A percentile compares a stretch with the other conserved stretches of the same genome.
Evolutionary conservation across 2,888 invertebrate genomes (phyloP).

Genomic region (Tryphoninae sp.): DNA sequence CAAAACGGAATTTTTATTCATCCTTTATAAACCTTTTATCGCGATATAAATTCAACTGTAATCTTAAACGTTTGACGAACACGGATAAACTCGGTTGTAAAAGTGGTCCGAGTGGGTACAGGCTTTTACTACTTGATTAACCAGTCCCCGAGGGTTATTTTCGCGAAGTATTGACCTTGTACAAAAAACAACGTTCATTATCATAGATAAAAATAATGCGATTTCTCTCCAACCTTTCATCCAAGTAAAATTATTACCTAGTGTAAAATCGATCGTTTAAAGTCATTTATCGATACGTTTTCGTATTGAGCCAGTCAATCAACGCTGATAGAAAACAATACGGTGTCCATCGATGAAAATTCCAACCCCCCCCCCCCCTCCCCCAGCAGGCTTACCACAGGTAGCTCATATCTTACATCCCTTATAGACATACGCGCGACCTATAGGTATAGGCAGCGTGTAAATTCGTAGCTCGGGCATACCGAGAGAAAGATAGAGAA

Average conservation of each 20-base stretch:
- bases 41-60: slow-evolving; percentile 32
- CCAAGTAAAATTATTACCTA: no score
- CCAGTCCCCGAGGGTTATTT: not conserved
- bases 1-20: slow-evolving; percentile 9
- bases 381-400: slow-evolving; percentile 40
- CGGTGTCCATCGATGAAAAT: not conserved
- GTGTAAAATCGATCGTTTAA: not conserved
- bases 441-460: slow-evolving; percentile 62
- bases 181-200: no score
- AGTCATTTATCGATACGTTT: not conserved
- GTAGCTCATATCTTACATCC: slow-evolving; percentile 58
- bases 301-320: slow-evolving; percentile 4
- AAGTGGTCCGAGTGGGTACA: slow-evolving; percentile 1
- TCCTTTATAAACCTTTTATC: slow-evolving; percentile 11
- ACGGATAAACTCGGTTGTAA: slow-evolving; percentile 4
- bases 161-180: not conserved
- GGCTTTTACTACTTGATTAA: slow-evolving; percentile 11
- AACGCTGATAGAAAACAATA: not conserved
- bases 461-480: slow-evolving; percentile 64
- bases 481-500: slow-evolving; percentile 69
- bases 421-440: slow-evolving; percentile 5
- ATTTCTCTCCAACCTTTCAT: no score
- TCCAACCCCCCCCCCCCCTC: not conserved
- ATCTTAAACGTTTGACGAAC: slow-evolving; percentile 30
- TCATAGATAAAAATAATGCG: no score